A percentile compares a stretch with the other conserved stretches of the same genome.
These are phyloP conservation scores for Cyclargus thomasi DNA, from an alignment of 1,140 invertebrate genomes.

Conservation along the genomic window DNA sequence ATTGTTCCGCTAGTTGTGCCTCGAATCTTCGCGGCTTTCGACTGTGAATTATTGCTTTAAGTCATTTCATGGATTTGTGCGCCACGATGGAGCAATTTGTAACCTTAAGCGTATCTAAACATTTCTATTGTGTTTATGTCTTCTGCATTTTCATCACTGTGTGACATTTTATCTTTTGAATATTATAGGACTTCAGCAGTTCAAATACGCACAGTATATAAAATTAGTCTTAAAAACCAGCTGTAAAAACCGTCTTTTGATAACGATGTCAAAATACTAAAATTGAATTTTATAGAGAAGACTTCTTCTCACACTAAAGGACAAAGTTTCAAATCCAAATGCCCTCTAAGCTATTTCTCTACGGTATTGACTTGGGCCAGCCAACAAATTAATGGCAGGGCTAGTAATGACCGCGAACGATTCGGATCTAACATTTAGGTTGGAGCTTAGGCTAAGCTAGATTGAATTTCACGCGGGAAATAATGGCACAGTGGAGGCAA, in stretches of 20 bases:
- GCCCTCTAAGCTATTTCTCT: neutral
- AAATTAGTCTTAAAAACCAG: too few species aligned
- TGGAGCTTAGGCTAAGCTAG: conserved; percentile 2
- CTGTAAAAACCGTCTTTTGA: too few species aligned
- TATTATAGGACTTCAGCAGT: neutral
- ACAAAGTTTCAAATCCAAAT: neutral
- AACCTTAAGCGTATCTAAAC: conserved; percentile 14
- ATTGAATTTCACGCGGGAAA: conserved; percentile 15
- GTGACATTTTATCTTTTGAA: neutral
- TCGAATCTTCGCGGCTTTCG: conserved; percentile 32
- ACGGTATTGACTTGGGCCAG: neutral
- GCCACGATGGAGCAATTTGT: conserved; percentile 14
- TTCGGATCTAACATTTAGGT: conserved; percentile 12
- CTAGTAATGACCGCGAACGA: neutral
- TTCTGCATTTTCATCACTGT: neutral
- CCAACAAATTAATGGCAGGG: neutral
- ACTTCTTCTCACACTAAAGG: neutral
- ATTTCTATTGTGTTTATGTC: neutral
- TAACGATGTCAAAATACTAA: too few species aligned
- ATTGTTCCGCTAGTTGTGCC: conserved; percentile 36
- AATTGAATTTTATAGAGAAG: too few species aligned
- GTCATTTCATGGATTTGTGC: conserved; percentile 17
- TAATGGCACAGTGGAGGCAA: conserved; percentile 7
- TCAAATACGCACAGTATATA: neutral
- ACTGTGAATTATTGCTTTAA: conserved; percentile 32